A percentile compares a stretch with the other conserved stretches of the same genome.
These are phyloP conservation scores for Lagenorhynchus albirostris DNA, from an alignment of 2,113 vertebrate genomes.

Conservation along the genomic window DNA sequence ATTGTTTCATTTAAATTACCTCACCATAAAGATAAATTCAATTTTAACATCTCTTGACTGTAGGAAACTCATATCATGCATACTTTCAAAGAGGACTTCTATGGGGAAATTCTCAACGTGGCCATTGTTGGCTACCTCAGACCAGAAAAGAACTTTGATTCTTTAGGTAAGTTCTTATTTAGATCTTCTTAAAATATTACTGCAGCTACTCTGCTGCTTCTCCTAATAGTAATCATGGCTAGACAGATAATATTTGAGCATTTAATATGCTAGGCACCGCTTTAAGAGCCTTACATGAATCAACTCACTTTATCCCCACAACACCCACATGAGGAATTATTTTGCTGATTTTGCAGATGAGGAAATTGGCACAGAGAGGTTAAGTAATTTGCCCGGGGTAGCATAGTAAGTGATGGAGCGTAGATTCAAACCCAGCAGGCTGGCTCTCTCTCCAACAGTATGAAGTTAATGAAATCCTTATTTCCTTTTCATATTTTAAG, in stretches of 20 bases:
- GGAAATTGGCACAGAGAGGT: not conserved
- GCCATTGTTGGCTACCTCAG: slow-evolving; percentile 95
- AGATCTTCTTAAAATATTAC: not conserved
- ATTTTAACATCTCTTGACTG: slow-evolving; percentile 10
- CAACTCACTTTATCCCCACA: not conserved
- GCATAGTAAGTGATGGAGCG: not conserved
- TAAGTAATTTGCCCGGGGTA: not conserved
- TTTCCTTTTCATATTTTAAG: not conserved
- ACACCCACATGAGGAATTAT: not conserved
- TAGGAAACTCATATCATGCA: slow-evolving; percentile 98
- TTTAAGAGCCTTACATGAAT: not conserved
- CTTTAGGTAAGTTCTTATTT: slow-evolving; percentile 86
- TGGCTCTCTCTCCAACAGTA: not conserved
- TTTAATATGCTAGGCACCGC: not conserved
- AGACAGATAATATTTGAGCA: not conserved
- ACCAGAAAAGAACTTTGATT: slow-evolving; percentile 92
- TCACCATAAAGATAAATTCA: not conserved
- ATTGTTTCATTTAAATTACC: not conserved
- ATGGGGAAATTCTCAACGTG: slow-evolving; percentile 93
- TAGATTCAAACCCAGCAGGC: not conserved
- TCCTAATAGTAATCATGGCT: not conserved
- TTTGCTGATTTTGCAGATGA: not conserved
- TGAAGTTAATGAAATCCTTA: not conserved
- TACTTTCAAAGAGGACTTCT: slow-evolving; percentile 95
- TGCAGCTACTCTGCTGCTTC: not conserved